phyloP scores from a whole-genome alignment of 1,140 invertebrate species.

The Lithobius niger region DNA sequence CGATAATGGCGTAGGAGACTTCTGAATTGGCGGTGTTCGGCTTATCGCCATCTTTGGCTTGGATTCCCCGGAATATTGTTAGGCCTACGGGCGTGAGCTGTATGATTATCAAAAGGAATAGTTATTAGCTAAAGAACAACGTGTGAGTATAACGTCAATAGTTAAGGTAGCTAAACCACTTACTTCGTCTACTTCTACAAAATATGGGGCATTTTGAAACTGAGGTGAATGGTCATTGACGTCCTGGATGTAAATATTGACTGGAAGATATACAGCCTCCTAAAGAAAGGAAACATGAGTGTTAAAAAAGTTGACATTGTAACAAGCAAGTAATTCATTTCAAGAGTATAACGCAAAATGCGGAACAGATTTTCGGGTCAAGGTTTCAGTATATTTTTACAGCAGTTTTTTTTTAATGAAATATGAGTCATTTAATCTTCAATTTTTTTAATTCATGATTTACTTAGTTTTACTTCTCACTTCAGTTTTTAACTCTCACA shows the following conservation, averaged over 20 bases:
- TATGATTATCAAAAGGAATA: slow-evolving; percentile 24
- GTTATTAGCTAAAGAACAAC: too few relatives aligned
- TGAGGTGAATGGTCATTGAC: slow-evolving; percentile 56
- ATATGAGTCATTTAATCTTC: too few relatives aligned
- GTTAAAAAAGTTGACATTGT: slow-evolving; percentile 7
- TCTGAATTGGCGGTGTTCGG: slow-evolving; percentile 80
- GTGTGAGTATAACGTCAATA: slow-evolving; percentile 6
- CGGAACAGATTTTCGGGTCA: neutral
- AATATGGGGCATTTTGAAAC: slow-evolving; percentile 28
- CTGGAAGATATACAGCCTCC: slow-evolving; percentile 57
- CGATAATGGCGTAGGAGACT: slow-evolving; percentile 63
- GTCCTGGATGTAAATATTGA: slow-evolving; percentile 73
- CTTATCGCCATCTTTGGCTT: slow-evolving; percentile 64
- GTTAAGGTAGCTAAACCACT: slow-evolving; percentile 31
- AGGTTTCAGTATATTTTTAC: neutral
- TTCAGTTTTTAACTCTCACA: too few relatives aligned
- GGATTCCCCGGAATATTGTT: slow-evolving; percentile 64
- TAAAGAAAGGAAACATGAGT: slow-evolving; percentile 37
- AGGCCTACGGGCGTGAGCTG: slow-evolving; percentile 71
- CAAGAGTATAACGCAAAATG: neutral
- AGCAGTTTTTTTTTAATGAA: too few relatives aligned
- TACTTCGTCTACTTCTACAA: slow-evolving; percentile 27
- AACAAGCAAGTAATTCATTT: neutral
- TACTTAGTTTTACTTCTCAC: too few relatives aligned
- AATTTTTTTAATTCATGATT: too few relatives aligned